Conservation (phyloP, 2,888 invertebrate genomes). For the Eupelmus urozonus region DNA sequence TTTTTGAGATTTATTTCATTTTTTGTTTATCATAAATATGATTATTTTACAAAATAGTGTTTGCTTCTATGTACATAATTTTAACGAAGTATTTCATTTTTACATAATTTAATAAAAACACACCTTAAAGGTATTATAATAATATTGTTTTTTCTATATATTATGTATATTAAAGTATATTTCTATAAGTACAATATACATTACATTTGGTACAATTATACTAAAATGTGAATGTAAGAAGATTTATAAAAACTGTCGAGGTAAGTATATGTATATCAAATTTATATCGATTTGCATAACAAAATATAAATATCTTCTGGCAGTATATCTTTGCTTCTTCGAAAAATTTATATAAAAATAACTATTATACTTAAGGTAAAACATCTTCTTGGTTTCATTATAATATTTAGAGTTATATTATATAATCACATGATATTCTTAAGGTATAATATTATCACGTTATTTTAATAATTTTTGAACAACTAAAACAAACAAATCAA, state of each 20-base stretch:
- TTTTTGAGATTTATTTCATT: conserved; percentile 21
- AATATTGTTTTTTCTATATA: background rate
- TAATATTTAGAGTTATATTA: background rate
- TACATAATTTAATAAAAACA: conserved; percentile 15
- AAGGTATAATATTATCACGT: conserved; percentile 22
- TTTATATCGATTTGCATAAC: conserved; percentile 1
- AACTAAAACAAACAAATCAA: too few relatives aligned
- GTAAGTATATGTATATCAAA: conserved; percentile 8
- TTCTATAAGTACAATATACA: conserved; percentile 42
- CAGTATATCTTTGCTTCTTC: conserved; percentile 5
- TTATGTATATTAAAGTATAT: conserved; percentile 23
- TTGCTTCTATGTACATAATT: conserved; percentile 26
- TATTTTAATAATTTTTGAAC: conserved; percentile 3
- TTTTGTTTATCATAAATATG: conserved; percentile 23
- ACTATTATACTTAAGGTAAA: conserved; percentile 44
- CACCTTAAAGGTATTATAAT: conserved; percentile 11
- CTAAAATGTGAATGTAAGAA: conserved; percentile 11
- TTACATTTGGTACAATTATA: conserved; percentile 39
- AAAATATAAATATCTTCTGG: conserved; percentile 26
- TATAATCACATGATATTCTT: background rate
- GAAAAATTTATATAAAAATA: conserved; percentile 37
- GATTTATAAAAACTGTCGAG: conserved; percentile 33
- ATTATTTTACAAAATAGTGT: conserved; percentile 30
- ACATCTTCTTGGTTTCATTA: background rate
- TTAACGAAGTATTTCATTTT: conserved; percentile 21